Conservation (phyloP, 2,888 invertebrate genomes). For the Stegana nigrithorax region DNA sequence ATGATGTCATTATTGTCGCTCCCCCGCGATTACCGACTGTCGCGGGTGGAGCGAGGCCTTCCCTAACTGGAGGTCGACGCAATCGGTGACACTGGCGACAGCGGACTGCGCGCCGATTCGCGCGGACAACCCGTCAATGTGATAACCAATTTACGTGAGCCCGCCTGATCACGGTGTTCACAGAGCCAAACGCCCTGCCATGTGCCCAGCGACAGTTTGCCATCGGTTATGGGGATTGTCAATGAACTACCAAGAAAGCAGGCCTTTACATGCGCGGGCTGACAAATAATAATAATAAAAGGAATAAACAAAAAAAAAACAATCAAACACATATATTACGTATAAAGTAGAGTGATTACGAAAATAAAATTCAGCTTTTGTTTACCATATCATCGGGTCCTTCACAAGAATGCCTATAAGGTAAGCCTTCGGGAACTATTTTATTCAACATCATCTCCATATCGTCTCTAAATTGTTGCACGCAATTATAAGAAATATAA, state of each 20-base stretch:
- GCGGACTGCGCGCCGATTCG: conserved; percentile 86
- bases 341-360: background rate
- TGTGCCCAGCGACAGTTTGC: conserved; percentile 93
- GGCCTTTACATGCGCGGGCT: conserved; percentile 98
- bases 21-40: conserved; percentile 70
- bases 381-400: conserved; percentile 98
- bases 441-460: conserved; percentile 99
- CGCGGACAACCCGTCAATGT: conserved; percentile 91
- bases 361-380: background rate
- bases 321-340: background rate
- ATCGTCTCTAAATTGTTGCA: conserved; percentile 81
- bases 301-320: background rate
- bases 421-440: conserved; percentile 96
- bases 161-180: conserved; percentile 96
- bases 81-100: conserved; percentile 86
- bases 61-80: conserved; percentile 95
- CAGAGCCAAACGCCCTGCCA: conserved; percentile 99
- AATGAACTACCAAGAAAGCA: conserved; percentile 95
- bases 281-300: too few relatives aligned
- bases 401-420: conserved; percentile 96
- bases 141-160: conserved; percentile 89
- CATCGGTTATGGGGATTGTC: conserved; percentile 96
- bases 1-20: conserved; percentile 70
- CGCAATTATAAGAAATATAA: conserved; percentile 4
- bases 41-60: conserved; percentile 74